These are phyloP conservation scores for Pinctada fucata DNA, from an alignment of 2,888 invertebrate species.

Conservation along the genomic window DNA sequence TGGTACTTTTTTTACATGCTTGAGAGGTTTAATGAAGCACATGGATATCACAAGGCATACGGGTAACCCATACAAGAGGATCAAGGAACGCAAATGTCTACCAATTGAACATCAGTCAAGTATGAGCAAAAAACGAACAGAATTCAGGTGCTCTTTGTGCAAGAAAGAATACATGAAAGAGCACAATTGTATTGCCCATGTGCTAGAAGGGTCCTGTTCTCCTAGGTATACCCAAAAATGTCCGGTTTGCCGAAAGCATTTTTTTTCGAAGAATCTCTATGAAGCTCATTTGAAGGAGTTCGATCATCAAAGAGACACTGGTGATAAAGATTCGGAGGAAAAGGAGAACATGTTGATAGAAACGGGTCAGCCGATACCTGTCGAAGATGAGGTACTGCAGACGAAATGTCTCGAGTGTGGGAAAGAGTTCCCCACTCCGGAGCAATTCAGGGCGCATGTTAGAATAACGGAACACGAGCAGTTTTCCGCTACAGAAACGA, in stretches of 20 bases:
- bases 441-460: neutral
- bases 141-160: neutral
- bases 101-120: neutral
- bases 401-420: neutral
- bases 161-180: neutral
- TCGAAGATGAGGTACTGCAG: neutral
- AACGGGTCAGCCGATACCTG: neutral
- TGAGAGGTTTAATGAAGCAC: neutral
- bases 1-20: neutral
- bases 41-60: neutral
- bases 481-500: neutral
- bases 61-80: neutral
- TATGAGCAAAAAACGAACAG: neutral
- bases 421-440: neutral
- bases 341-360: neutral
- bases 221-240: neutral
- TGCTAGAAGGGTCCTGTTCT: neutral
- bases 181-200: neutral
- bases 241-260: neutral
- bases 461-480: neutral
- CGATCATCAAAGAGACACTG: neutral
- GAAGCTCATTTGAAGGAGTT: neutral
- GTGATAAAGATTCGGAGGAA: neutral
- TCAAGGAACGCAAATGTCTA: neutral
- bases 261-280: neutral